These are phyloP conservation scores for Lutjanus campechanus DNA, from an alignment of 2,797 vertebrate genomes.

Conservation along the genomic window DNA sequence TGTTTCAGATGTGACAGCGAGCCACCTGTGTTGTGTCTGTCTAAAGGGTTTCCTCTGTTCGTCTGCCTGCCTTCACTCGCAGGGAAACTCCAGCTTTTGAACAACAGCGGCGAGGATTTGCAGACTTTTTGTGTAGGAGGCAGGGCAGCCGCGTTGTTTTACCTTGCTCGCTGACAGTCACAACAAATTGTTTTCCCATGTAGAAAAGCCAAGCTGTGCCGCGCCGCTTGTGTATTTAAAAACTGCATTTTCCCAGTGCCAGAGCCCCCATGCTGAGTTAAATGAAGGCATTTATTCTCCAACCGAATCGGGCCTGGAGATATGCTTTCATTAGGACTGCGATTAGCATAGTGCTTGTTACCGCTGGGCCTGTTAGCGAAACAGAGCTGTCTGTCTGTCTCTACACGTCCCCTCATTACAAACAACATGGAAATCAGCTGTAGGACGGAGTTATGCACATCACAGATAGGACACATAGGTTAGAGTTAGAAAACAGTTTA, in stretches of 20 bases:
- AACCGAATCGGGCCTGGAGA: constrained; percentile 75
- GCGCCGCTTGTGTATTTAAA: constrained; percentile 82
- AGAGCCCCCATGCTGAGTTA: constrained; percentile 81
- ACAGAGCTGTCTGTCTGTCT: constrained; percentile 73
- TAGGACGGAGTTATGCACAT: constrained; percentile 55
- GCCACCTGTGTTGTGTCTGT: constrained; percentile 36
- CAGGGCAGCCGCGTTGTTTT: constrained; percentile 33
- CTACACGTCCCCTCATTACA: constrained; percentile 71
- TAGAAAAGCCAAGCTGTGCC: constrained; percentile 70
- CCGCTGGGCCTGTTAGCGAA: constrained; percentile 77
- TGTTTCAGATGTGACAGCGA: constrained; percentile 42
- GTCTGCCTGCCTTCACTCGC: not conserved
- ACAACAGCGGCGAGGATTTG: constrained; percentile 17
- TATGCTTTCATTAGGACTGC: constrained; percentile 83
- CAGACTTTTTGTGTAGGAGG: constrained; percentile 25
- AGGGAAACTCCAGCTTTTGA: constrained; percentile 32
- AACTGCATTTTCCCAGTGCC: constrained; percentile 73
- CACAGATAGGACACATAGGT: constrained; percentile 56
- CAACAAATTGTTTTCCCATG: constrained; percentile 70
- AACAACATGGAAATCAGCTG: constrained; percentile 67
- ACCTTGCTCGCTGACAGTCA: constrained; percentile 56
- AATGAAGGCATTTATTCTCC: constrained; percentile 85
- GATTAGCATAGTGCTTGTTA: constrained; percentile 86
- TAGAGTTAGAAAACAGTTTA: constrained; percentile 55
- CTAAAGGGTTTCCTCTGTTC: constrained; percentile 30